These are phyloP conservation scores for Ictidomys tridecemlineatus DNA, from an alignment of 2,113 vertebrate genomes.

Conservation along the genomic window DNA sequence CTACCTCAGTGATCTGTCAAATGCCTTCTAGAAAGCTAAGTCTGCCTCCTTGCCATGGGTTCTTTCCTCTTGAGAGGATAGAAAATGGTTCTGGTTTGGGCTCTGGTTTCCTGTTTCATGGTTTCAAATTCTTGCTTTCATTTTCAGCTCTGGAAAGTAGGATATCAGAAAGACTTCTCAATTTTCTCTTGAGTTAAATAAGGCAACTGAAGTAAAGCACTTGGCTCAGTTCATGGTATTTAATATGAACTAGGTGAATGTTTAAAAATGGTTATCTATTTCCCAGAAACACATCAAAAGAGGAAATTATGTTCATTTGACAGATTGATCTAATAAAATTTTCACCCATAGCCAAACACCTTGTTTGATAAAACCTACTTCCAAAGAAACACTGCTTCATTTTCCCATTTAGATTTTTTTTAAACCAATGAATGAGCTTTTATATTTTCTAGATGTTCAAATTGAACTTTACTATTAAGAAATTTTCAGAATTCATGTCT, in stretches of 20 bases:
- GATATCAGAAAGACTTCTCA: neutral
- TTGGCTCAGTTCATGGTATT: neutral
- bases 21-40: neutral
- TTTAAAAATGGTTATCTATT: neutral
- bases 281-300: neutral
- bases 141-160: neutral
- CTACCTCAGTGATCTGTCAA: neutral
- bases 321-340: neutral
- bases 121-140: neutral
- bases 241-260: neutral
- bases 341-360: neutral
- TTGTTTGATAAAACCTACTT: neutral
- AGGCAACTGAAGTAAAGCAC: neutral
- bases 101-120: neutral
- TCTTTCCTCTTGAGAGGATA: neutral
- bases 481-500: constrained; percentile 5
- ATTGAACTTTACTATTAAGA: neutral
- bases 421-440: neutral
- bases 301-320: neutral
- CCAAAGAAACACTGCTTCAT: neutral
- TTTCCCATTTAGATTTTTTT: neutral
- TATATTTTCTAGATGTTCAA: neutral
- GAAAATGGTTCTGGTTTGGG: neutral
- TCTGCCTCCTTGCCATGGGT: neutral
- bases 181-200: neutral